Base-by-base conservation (phyloP, 2,797 vertebrate species). In the Gouania willdenowi region DNA sequence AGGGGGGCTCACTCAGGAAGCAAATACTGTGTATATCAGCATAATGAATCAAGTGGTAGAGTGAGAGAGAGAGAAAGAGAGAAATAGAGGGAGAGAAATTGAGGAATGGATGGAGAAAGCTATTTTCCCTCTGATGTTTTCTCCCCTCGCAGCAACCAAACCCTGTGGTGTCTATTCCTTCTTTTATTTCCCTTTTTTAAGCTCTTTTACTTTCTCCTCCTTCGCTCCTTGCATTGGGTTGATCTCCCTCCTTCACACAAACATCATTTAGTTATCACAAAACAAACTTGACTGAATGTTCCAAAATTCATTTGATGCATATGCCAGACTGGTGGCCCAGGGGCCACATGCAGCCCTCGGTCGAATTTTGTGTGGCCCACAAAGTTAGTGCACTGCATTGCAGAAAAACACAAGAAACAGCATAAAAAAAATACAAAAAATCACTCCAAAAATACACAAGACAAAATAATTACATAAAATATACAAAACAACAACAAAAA, bases 1-100 rank as follows among this genome's bases (percentile, higher is more conserved):
- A 70, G 75, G 77, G 82, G 81, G 77, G 78, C 76, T 79, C 71
- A 81, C 78, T 86, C 83, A 83, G 82, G 80, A 87, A 88, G 85
- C 84, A 87, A 87, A 88, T 85, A 85, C 84, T 87, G 82, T 89
- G 86, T 81, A 87, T 87, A 88, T 88, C 87, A 88, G 88, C 87
- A 89, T 88, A 90, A 90, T 89, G 86, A 90, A 87, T 87, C 86
- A 88, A 85, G 84, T 80, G 85, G 75, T 77, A 70, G 75, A 78
- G 77, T 56, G 60, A 60, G 55, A 38, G 48, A 42, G 33, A 33
- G 45, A 37, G 43, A 54, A 37, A 42, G 8, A 40, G 42, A 45
- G 46, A 40, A 63, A 26, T 47, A 20, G 31, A 47, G 43, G 25
- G 30, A 30, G 42, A 34, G 28, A 24, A 6, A 70, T 50, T 54